Percentiles rank a stretch among this genome's conserved stretches.
These are phyloP conservation scores for Streptopelia turtur DNA, from an alignment of 2,797 vertebrate genomes.

Conservation along the genomic window DNA sequence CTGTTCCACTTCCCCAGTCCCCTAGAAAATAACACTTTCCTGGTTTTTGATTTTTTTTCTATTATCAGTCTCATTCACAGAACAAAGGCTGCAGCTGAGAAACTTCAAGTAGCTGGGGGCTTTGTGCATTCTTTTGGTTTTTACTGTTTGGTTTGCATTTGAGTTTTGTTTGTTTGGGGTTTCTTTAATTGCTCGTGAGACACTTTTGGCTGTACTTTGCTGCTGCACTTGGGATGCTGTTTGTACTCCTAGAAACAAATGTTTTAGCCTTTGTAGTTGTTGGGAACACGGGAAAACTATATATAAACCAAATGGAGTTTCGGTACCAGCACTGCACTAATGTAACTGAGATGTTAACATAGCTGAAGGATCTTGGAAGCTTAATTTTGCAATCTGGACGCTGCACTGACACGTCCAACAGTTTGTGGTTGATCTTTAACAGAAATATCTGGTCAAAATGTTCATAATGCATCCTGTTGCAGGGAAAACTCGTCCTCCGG, in stretches of 20 bases:
- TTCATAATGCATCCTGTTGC: not conserved
- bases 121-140: not conserved
- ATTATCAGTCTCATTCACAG: not conserved
- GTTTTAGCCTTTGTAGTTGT: not conserved
- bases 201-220: not conserved
- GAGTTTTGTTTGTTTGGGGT: not conserved
- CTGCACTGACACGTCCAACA: not conserved
- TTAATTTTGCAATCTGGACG: not conserved
- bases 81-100: not conserved
- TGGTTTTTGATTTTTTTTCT: rapidly evolving
- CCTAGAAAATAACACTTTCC: not conserved
- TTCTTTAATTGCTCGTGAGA: not conserved
- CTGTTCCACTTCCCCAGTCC: rapidly evolving
- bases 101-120: not conserved
- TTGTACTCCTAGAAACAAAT: not conserved
- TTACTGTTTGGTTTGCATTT: not conserved
- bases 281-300: not conserved
- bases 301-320: not conserved
- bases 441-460: not conserved
- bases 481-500: not conserved
- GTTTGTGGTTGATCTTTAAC: not conserved
- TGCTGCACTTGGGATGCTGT: not conserved
- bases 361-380: not conserved
- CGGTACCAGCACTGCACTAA: not conserved
- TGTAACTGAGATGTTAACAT: rapidly evolving